These are phyloP conservation scores for Phalacrocorax brasilianus DNA, from an alignment of 2,113 vertebrate species.

Conservation along the genomic window DNA sequence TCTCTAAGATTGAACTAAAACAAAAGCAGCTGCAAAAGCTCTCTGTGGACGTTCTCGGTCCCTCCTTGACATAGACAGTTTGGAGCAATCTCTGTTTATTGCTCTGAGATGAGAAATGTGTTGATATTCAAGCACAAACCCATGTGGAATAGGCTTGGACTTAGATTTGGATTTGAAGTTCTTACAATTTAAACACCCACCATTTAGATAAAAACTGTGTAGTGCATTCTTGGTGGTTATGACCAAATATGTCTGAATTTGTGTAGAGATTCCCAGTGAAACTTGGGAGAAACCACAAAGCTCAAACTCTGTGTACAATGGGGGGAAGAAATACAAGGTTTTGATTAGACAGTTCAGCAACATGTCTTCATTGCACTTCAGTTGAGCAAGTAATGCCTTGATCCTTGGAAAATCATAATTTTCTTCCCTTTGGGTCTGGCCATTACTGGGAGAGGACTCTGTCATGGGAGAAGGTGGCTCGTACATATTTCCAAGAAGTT, in stretches of 20 bases:
- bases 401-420: background rate
- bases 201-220: background rate
- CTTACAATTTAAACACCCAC: background rate
- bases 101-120: background rate
- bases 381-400: background rate
- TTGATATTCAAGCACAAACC: background rate
- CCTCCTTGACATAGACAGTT: background rate
- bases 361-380: background rate
- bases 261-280: background rate
- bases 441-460: background rate
- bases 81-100: background rate
- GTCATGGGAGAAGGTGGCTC: background rate
- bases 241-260: background rate
- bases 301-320: background rate
- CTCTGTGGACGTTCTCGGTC: background rate
- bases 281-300: background rate
- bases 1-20: background rate
- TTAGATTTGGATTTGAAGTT: background rate
- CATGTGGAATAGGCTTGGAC: background rate
- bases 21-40: background rate
- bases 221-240: background rate
- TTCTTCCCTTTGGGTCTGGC: background rate
- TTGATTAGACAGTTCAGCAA: background rate
- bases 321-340: background rate
- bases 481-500: background rate